Evolutionary conservation across 1,140 invertebrate species (phyloP), one percentile per base, ranked within the genome.

Genomic region (Scaptodrosophila lebanonensis): DNA sequence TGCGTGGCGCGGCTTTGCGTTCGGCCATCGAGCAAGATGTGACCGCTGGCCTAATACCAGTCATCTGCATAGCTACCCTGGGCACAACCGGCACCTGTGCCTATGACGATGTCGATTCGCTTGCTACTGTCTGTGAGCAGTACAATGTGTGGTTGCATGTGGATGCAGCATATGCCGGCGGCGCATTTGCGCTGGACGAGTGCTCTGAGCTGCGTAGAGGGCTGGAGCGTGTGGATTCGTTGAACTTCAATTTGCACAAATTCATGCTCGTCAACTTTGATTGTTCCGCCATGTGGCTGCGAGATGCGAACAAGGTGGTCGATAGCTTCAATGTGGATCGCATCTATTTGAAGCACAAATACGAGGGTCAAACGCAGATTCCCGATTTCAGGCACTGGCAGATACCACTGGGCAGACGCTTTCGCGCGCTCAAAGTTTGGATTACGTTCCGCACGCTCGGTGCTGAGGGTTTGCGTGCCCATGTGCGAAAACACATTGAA

Each of bases 321-420:
- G 90, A 95, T 85, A 92, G 96, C 1, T 98, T 99, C 86, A 95
- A 93, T 83, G 94, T 99, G 0, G 95, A 99, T 68, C 92, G 97
- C 52, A 92, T 98, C 17, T 99, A 99, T 77, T 86, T 98, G 48
- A 90, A 92, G 65, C 92, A 94, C 73, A 84, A 92, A 83, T 90
- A 91, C 67, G 72, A 91, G 40, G 90, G 92, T 66, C 92, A 93
- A 27, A 87, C 91, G 73, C 69, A 84, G 44, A 91, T 93, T 4
- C 95, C 95, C 0, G 96, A 98, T 83, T 98, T 95, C 71, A 86
- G 98, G 90, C 94, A 99, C 82, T 98, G 96, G 95, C 96, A 98
- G 88, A 97, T 99, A 72, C 92, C 96, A 7, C 86, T 98, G 27
- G 96, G 96, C 3, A 89, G 97, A 43, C 89, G 96, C 66, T 98